Evolutionary conservation across 2,113 vertebrate species (phyloP), one percentile per base, ranked within the genome.

Genomic region (Rhea americana): DNA sequence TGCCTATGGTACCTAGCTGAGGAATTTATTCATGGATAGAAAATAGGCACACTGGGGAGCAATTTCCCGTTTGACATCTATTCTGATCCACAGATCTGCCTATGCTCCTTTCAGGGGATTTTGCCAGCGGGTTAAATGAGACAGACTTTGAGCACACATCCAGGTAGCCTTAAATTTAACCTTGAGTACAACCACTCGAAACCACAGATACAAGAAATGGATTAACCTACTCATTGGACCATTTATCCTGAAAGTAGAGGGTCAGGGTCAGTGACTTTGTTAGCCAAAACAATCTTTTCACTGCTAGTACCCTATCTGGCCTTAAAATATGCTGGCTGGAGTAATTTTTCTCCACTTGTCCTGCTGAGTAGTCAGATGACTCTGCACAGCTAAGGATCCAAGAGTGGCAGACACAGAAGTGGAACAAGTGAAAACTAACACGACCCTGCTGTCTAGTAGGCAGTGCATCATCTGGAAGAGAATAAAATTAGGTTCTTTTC

Each of bases 121-220:
- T 16, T 83, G 25, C 1, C 28, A 37, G 10, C 47, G 41, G 14
- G 4, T 43, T 82, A 70, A 43, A 65, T 45, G 45, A 13, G 65
- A 51, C 14, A 73, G 17, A 72, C 26, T 47, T 81, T 85, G 50
- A 43, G 10, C n/a, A 56, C 11, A 24, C 0, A 0, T 56, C 86
- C 72, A 66, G 22, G 15, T 21, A 47, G 13, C 11, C 17, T 59
- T 65, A 6, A 41, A 26, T 47, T 15, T 82, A 82, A 13, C 5
- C 30, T 43, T 7, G 74, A 61, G 3, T 43, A 58, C 18, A 47
- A 56, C 18, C 47, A 65, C 68, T 61, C n/a, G 59, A 66, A 26
- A 39, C 2, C 4, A 6, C 6, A 79, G 7, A 76, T 12, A 5
- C 1, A 2, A 8, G 32, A 63, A 86, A 88, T 22, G 0, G 50